Evolutionary conservation across 2,113 vertebrate genomes (phyloP).

Genomic region (Bungarus multicinctus): DNA sequence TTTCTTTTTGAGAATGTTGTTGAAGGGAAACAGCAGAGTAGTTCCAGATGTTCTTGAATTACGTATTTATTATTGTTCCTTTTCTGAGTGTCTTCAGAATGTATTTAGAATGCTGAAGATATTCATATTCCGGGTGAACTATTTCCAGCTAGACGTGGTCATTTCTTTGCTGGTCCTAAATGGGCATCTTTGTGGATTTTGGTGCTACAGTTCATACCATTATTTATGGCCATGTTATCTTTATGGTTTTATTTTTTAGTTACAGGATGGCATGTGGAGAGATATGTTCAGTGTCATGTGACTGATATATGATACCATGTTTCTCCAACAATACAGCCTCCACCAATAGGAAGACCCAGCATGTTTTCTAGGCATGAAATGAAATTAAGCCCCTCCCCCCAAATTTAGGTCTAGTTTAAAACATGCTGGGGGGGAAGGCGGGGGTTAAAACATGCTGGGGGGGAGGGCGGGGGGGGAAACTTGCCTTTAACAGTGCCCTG

Average conservation of each 20-base stretch:
- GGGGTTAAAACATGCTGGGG: too few species aligned
- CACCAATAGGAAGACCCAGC: too few species aligned
- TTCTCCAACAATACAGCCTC: too few species aligned
- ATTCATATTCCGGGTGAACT: not conserved
- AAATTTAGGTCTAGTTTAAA: too few species aligned
- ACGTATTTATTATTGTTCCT: not conserved
- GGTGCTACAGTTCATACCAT: not conserved
- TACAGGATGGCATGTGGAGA: not conserved
- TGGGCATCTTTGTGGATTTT: not conserved
- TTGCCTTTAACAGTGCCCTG: too few species aligned
- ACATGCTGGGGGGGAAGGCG: too few species aligned
- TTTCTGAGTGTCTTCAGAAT: not conserved
- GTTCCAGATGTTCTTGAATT: not conserved
- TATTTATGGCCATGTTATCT: not conserved
- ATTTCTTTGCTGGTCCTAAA: not conserved
- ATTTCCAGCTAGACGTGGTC: not conserved
- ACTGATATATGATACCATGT: too few species aligned
- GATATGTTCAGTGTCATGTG: not conserved
- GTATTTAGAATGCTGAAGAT: not conserved
- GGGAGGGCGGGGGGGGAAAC: too few species aligned
- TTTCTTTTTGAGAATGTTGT: not conserved
- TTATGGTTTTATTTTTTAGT: not conserved
- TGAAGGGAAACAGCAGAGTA: not conserved
- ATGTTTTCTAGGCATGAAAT: too few species aligned
- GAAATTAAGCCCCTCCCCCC: too few species aligned